phyloP scores from a whole-genome alignment of 2,797 vertebrate genomes.

The Cryptoprocta ferox region DNA sequence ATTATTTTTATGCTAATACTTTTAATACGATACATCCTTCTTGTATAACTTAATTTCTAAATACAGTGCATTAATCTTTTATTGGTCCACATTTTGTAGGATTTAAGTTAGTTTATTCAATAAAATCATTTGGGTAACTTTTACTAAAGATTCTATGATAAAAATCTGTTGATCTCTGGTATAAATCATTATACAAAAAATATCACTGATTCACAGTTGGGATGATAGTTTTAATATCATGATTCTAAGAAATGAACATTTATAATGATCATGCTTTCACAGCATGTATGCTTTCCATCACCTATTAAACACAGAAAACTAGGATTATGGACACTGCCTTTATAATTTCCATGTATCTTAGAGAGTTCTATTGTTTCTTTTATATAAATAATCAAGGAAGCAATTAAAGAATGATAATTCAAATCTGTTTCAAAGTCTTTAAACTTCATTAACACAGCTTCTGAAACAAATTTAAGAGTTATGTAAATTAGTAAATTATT shows the following conservation, averaged over 20 bases:
- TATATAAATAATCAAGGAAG: not conserved
- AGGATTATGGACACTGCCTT: not conserved
- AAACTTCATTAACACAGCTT: not conserved
- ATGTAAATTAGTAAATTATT: constrained; percentile 9
- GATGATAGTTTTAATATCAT: not conserved
- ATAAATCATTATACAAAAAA: constrained; percentile 10
- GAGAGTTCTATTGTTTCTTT: not conserved
- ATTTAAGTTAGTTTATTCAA: constrained; percentile 8
- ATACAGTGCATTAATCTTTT: not conserved
- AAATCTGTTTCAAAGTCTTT: constrained; percentile 5
- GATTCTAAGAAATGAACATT: not conserved
- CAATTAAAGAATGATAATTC: not conserved
- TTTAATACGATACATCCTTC: not conserved
- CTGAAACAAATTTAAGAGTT: not conserved
- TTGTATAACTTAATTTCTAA: not conserved
- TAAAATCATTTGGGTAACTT: constrained; percentile 24
- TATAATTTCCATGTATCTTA: not conserved
- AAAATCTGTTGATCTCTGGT: not conserved
- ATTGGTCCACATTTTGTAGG: not conserved
- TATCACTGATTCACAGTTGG: not conserved
- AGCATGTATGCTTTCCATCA: not conserved
- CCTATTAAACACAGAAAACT: not conserved
- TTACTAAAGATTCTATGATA: not conserved
- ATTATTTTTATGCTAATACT: not conserved
- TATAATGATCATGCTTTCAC: not conserved